Base-by-base conservation (phyloP, 2,113 vertebrate genomes). In the Guaruba guarouba region DNA sequence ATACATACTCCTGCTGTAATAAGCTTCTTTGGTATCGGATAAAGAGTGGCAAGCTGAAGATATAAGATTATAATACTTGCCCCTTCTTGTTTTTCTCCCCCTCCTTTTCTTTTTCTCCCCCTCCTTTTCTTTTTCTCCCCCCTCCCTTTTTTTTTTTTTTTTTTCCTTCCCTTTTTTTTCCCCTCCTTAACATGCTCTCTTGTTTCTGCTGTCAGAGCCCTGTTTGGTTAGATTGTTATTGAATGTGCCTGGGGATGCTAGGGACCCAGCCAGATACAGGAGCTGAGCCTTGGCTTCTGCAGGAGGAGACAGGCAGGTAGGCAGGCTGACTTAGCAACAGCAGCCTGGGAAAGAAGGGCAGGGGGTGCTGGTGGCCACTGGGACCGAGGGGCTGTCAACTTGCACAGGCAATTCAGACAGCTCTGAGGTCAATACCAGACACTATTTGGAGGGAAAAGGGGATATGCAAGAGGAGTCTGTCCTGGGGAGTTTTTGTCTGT, bases 21-120 rank as follows among this genome's bases (percentile, higher is more conserved):
- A 90, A 90, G 73, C 52, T 86, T 88, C 74, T 88, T 74, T 84
- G 48, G 14, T 64, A 46, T 2, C 6, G 43, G 82, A 90, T 83
- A 86, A 86, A 95, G 85, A 90, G 46, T 49, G 69, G 61, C 82
- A 86, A 93, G 27, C 12, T 92, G 82, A 48, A 11, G 64, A 67
- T 90, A 74, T 80, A 78, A 46, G 51, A 92, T 94, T 88, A 82
- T 57, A 52, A 41, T 61, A 55, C 25, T 31, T 13, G 12, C 54
- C 28, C 16, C 10, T 12, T 13, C n/a, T 31, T 37, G 22, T 2
- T 79, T 51, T 33, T 10, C 9, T 29, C 54, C 48, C 23, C 54
- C 29, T 11, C 19, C 46, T 20, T 55, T 31, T 7, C 17, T 37
- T 73, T 51, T 33, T 10, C 6, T 17, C 28, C 22, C 22, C 52